Evolutionary conservation across 2,797 vertebrate species (phyloP), one percentile per base, ranked within the genome.

Genomic region (Gymnocypris eckloni): DNA sequence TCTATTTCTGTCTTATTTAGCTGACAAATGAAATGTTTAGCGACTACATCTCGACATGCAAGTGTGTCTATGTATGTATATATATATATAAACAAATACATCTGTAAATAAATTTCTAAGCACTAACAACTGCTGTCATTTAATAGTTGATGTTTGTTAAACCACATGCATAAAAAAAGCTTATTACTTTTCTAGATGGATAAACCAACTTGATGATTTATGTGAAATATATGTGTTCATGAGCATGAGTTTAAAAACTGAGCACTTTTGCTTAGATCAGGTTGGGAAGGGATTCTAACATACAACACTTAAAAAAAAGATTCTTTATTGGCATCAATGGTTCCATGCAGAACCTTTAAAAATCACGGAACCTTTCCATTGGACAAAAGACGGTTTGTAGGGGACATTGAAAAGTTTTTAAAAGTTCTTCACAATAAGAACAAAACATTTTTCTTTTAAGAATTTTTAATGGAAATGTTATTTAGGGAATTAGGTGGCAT

Each of bases 121-220:
- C 25, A 11, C 5, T 75, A 25, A 28, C 48, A 52, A 33, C 72
- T 50, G 16, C 5, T 33, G 8, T 75, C 25, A 33, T 20, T 9
- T 76, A 76, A 50, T 22, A 41, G 79, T 39, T n/a, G 20, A 2
- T 81, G 28, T 52, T 70, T 82, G 37, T 59, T 56, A 54, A 56
- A 69, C 45, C 20, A 4, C 9, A 18, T 22, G 33, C 64, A n/a
- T 43, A 43, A n/a, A 33, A 66, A 0, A 3, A 6, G 2, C 7
- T 8, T 8, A 67, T 33, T 20, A 52, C 0, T 76, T 54, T 50
- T 54, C 9, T 12, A 54, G 48, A 12, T 54, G 18, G 28, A 76
- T 76, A 3, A 37, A 54, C 18, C 37, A 54, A 76, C 48, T 54
- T 70, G 18, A 9, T 28, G 33, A 33, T 33, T 33, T 71, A 72